Evolutionary conservation across 2,888 invertebrate genomes (phyloP), one percentile per base, ranked within the genome.

Genomic region (Aphodius sticticus): DNA sequence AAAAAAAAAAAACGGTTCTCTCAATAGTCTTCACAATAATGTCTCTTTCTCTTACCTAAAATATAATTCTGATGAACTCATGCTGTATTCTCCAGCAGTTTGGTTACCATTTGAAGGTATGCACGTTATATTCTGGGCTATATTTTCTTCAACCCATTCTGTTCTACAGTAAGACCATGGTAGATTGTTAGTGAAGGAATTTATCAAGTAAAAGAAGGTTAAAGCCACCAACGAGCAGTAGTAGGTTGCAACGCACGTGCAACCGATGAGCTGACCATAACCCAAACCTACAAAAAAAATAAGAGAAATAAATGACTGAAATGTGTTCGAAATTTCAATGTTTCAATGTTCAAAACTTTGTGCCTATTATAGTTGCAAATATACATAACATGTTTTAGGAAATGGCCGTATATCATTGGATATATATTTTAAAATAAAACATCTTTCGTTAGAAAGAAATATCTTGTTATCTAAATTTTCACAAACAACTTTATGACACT

Each of bases 191-290:
- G 92, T 92, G 86, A 95, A 95, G 77, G 95, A 96, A 85, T 93
- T 92, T 6, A 92, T 87, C 84, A 96, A 89, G 88, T 96, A 96
- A 88, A 92, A 95, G 9, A 95, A 84, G 9, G 94, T 94, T 69
- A 96, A 86, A 0, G 94, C 94, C 90, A 95, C 92, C 76, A 96
- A 89, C 0, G 94, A 93, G 76, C 94, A 94, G 87, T 96, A 96
- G 88, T 96, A 96, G 0, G 94, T 93, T 2, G 94, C 91, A n/a
- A 96, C 93, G 83, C 92, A 93, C 14, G 91, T 89, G 15, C 92
- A 92, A 0, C 91, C 92, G 12, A 93, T 84, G 6, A 92, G 90
- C 83, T 94, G 93, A 0, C 93, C 94, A 85, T 92, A 93, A 4
- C 94, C 95, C 35, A 93, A 92, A 74, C 95, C 94, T 94, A 85